phyloP scores from a whole-genome alignment of 1,140 invertebrate species.

The Polypedilum vanderplanki region DNA sequence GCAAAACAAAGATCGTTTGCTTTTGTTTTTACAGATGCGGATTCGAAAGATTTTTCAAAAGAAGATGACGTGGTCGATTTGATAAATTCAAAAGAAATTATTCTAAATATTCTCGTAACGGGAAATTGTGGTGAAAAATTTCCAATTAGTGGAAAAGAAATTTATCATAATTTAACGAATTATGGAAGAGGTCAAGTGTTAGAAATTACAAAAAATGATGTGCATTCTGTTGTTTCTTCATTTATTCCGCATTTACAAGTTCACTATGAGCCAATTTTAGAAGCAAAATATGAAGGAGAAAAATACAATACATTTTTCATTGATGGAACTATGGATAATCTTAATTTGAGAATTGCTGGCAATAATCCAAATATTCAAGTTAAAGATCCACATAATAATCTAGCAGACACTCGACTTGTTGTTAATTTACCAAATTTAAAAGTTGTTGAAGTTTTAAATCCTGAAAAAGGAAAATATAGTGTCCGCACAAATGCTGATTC shows the following conservation, averaged over 20 bases:
- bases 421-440: not conserved
- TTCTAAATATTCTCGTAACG: constrained; percentile 27
- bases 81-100: constrained; percentile 65
- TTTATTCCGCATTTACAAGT: not conserved
- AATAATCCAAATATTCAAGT: not conserved
- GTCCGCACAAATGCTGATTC: not conserved
- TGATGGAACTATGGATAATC: not conserved
- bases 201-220: not conserved
- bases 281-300: not conserved
- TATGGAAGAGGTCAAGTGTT: not conserved
- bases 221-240: not conserved
- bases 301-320: not conserved
- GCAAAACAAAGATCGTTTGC: constrained; percentile 60
- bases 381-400: not conserved
- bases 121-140: not conserved
- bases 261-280: not conserved
- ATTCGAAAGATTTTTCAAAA: constrained; percentile 57
- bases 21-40: constrained; percentile 71
- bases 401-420: not conserved
- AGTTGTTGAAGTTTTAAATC: not conserved
- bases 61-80: constrained; percentile 56
- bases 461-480: not conserved
- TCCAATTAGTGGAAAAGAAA: not conserved
- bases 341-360: not conserved
- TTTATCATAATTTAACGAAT: not conserved